Percentiles rank a stretch among this genome's conserved stretches.
Conservation (phyloP, 2,888 invertebrate genomes). For the Parasteatoda lunata region DNA sequence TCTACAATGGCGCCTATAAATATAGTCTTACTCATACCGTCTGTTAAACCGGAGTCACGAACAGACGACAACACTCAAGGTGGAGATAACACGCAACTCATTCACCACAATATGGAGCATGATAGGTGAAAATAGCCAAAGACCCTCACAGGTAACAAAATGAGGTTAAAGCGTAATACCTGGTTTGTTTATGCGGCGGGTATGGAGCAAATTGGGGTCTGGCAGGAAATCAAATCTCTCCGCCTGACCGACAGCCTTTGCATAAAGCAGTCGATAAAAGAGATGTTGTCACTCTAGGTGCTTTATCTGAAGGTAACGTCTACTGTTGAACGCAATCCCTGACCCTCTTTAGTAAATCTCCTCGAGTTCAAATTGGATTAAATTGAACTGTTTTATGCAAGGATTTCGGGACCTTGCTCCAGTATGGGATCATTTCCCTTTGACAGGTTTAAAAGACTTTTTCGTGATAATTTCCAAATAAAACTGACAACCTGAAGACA, state of each 20-base stretch:
- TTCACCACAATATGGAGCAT: constrained; percentile 40
- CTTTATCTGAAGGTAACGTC: background rate
- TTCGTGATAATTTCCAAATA: too few relatives aligned
- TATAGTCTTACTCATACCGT: background rate
- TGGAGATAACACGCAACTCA: background rate
- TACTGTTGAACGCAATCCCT: constrained; percentile 10
- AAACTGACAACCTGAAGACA: too few relatives aligned
- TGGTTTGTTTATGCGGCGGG: constrained; percentile 34
- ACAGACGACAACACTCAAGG: background rate
- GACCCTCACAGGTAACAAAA: constrained; percentile 29
- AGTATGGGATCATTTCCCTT: background rate
- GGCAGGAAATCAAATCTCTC: constrained; percentile 27
- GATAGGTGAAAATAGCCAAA: constrained; percentile 17
- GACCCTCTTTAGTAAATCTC: constrained; percentile 19
- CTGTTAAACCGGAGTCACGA: background rate
- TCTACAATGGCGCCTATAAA: background rate
- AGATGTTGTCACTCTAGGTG: too few relatives aligned
- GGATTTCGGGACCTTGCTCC: background rate
- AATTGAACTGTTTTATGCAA: background rate
- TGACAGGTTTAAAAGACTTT: too few relatives aligned
- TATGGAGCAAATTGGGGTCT: constrained; percentile 14
- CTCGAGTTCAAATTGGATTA: background rate
- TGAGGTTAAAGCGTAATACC: constrained; percentile 29
- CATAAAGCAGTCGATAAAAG: constrained; percentile 20
- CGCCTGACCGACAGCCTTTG: constrained; percentile 12